A percentile compares a stretch with the other conserved stretches of the same genome.
Evolutionary conservation across 37 sponge, comb jelly and placozoan genomes (phyloP).

Genomic region (Agelas oroides): DNA sequence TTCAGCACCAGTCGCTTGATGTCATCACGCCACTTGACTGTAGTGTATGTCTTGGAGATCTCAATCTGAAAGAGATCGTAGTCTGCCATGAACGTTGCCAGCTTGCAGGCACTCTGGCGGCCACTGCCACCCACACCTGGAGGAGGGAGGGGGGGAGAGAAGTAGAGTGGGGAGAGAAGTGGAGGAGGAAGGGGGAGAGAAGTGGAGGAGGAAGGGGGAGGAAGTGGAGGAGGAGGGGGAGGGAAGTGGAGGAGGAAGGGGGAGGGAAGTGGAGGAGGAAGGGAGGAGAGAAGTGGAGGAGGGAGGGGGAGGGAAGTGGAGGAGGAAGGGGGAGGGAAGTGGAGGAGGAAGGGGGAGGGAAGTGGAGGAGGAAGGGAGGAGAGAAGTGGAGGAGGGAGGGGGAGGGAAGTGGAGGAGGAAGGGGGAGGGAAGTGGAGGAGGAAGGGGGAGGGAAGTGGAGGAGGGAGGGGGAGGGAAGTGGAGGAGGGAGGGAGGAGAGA

Average conservation of each 20-base stretch:
- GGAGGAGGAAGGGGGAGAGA: neutral
- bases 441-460: neutral
- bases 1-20: constrained; percentile 88
- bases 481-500: no score
- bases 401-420: no score
- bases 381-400: no score
- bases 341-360: neutral
- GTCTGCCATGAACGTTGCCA: constrained; percentile 96
- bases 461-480: no score
- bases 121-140: constrained; percentile 96
- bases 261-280: no score
- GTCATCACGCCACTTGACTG: constrained; percentile 95
- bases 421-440: neutral
- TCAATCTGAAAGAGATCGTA: constrained; percentile 97
- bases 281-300: no score
- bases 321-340: neutral
- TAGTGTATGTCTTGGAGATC: constrained; percentile 93
- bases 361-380: neutral
- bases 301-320: neutral
- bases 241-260: no score
- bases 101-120: constrained; percentile 93
- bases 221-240: no score
- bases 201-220: neutral
- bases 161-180: no score
- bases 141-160: neutral